Percentiles rank a stretch among this genome's conserved stretches.
These are phyloP conservation scores for Catostylus mosaicus DNA, from an alignment of 30 jellyfish, hydroid and myxozoan species.

Conservation along the genomic window DNA sequence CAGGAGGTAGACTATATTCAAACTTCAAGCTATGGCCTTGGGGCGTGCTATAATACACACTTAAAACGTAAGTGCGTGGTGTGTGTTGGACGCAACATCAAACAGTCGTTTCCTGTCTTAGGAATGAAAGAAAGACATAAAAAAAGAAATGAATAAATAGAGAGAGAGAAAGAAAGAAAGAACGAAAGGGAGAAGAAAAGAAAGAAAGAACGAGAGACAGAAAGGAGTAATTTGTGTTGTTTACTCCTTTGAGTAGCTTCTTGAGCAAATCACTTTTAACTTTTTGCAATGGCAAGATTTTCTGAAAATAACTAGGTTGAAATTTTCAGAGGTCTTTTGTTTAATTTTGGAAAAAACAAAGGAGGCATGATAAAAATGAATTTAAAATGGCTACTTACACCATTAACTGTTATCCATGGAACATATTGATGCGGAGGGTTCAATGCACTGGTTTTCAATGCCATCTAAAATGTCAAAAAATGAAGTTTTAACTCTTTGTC, in stretches of 20 bases:
- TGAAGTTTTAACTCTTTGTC: no score
- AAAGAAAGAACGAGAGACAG: no score
- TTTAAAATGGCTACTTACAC: slow-evolving; percentile 38
- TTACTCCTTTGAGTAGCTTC: no score
- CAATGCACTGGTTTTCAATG: slow-evolving; percentile 72
- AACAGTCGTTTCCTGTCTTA: no score
- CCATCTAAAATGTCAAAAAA: slow-evolving; percentile 62
- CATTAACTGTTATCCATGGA: slow-evolving; percentile 91
- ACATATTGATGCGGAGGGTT: slow-evolving; percentile 91
- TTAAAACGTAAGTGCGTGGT: not conserved
- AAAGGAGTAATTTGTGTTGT: no score
- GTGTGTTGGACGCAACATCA: no score
- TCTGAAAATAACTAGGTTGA: not conserved
- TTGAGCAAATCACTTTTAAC: no score
- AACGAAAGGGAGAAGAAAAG: no score
- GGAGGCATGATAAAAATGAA: not conserved
- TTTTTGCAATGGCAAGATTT: not conserved
- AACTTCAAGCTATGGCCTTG: not conserved
- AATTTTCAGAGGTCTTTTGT: not conserved
- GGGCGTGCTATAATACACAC: not conserved
- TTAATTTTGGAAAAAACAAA: not conserved
- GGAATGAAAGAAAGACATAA: no score
- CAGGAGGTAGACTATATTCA: not conserved
- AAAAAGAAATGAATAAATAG: no score
- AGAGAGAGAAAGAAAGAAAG: no score